Evolutionary conservation across 2,113 vertebrate genomes (phyloP).

Genomic region (Oenanthe oenanthe): DNA sequence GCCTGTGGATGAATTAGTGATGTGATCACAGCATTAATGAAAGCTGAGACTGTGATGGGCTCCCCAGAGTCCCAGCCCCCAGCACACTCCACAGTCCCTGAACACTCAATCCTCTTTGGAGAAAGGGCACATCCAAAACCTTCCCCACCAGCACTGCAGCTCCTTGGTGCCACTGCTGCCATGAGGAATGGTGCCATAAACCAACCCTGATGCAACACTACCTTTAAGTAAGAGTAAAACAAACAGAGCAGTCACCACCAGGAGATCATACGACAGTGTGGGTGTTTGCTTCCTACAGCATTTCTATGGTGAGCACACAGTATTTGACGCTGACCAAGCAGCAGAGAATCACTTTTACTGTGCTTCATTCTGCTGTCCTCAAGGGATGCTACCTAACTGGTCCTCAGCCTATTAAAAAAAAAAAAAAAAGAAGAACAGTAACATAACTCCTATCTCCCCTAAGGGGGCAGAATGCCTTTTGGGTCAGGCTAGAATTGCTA

Average conservation of each 20-base stretch:
- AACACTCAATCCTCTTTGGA: neutral
- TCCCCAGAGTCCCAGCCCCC: neutral
- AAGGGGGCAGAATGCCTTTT: neutral
- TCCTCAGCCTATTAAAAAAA: neutral
- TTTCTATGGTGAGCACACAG: rapidly evolving
- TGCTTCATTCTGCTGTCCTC: neutral
- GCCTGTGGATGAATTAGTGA: neutral
- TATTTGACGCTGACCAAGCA: neutral
- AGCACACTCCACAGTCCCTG: neutral
- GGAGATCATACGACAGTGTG: rapidly evolving
- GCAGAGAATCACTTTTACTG: neutral
- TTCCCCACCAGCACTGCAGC: neutral
- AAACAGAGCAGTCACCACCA: neutral
- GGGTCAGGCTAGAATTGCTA: neutral
- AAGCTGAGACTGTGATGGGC: neutral
- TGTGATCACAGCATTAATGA: neutral
- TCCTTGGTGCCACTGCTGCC: neutral
- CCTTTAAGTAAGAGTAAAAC: neutral
- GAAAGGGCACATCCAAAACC: neutral
- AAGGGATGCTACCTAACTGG: neutral
- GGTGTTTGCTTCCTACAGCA: neutral
- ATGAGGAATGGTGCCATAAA: neutral
- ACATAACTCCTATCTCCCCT: neutral
- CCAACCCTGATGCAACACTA: neutral
- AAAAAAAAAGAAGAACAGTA: neutral